Percentiles rank a stretch among this genome's conserved stretches.
Conservation (phyloP, 2,113 vertebrate genomes). For the Bos taurus region DNA sequence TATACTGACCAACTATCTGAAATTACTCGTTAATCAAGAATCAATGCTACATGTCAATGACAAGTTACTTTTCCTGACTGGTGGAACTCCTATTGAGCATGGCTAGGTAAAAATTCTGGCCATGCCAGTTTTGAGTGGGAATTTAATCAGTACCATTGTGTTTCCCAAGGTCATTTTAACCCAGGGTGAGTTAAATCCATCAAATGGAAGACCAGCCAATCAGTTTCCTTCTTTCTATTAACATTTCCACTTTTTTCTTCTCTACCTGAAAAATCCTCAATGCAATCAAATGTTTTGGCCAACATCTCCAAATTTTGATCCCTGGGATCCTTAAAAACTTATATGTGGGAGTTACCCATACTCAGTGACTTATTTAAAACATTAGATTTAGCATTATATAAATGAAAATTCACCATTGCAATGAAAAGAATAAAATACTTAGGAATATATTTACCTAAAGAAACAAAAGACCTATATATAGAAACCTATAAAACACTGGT, state of each 20-base stretch:
- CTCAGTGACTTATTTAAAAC: background rate
- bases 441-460: too few species aligned
- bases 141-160: background rate
- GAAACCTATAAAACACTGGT: too few species aligned
- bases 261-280: background rate
- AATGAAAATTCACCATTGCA: background rate
- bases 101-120: background rate
- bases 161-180: background rate
- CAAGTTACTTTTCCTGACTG: background rate
- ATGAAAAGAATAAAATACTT: too few species aligned
- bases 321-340: background rate
- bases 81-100: background rate
- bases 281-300: background rate
- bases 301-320: background rate
- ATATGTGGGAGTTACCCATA: background rate
- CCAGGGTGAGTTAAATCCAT: background rate
- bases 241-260: background rate
- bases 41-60: background rate
- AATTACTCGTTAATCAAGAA: conserved; percentile 28
- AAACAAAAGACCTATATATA: too few species aligned
- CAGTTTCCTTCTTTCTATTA: background rate
- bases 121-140: background rate
- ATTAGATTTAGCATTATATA: background rate
- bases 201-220: background rate
- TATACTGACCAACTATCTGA: background rate